Percentiles rank a stretch among this genome's conserved stretches.
These are phyloP conservation scores for Drosophila mimetica DNA, from an alignment of 2,888 invertebrate genomes.

Conservation along the genomic window DNA sequence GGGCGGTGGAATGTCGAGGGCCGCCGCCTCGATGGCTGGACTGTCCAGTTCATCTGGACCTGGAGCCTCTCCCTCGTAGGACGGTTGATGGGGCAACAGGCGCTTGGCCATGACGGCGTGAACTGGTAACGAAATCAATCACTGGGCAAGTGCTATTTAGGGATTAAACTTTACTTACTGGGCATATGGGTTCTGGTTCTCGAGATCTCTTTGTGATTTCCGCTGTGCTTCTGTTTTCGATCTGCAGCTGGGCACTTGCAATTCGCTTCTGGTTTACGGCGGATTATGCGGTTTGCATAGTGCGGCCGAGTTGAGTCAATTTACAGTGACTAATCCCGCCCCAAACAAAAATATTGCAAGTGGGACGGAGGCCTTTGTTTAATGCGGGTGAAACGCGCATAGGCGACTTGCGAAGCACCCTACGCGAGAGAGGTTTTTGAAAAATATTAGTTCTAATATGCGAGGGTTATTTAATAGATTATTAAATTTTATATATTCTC, in stretches of 20 bases:
- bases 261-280: slow-evolving; percentile 26
- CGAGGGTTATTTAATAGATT: neutral
- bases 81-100: slow-evolving; percentile 66
- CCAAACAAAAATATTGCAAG: slow-evolving; percentile 45
- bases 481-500: too few species aligned
- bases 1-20: slow-evolving; percentile 75
- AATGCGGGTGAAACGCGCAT: slow-evolving; percentile 3
- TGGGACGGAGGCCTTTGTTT: slow-evolving; percentile 60
- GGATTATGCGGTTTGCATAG: slow-evolving; percentile 32
- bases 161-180: slow-evolving; percentile 24
- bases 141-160: neutral
- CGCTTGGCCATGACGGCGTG: slow-evolving; percentile 83
- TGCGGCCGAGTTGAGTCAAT: slow-evolving; percentile 33
- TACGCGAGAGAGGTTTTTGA: neutral
- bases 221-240: slow-evolving; percentile 7
- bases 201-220: slow-evolving; percentile 17
- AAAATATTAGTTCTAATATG: neutral
- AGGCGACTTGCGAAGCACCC: slow-evolving; percentile 7
- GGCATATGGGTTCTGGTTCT: neutral
- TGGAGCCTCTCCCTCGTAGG: slow-evolving; percentile 59
- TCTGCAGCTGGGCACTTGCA: slow-evolving; percentile 38
- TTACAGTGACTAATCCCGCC: slow-evolving; percentile 62
- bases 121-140: slow-evolving; percentile 55
- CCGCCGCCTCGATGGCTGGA: slow-evolving; percentile 81
- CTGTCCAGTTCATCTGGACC: slow-evolving; percentile 82